Evolutionary conservation across 2,888 invertebrate species (phyloP), one percentile per base, ranked within the genome.

Genomic region (Empis stercorea): DNA sequence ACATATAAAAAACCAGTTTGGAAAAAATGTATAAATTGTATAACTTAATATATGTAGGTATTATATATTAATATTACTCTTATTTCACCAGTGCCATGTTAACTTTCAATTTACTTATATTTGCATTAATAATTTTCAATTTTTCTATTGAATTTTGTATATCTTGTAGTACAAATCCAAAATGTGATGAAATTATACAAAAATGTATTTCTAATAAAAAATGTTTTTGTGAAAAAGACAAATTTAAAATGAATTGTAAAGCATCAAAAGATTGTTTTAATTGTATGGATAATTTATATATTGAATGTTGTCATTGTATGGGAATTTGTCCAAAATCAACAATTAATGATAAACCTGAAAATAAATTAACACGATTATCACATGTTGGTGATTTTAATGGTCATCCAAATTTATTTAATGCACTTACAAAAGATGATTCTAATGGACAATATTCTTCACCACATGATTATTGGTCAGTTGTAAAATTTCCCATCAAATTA

Each of bases 281-380:
- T 59, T 94, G 93, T 62, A 75, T 93, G 47, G 83, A 82, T 55
- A 80, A 83, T 59, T 73, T 89, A 30, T 92, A 87, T 68, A 80
- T 79, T 50, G 89, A 92, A 66, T 93, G 93, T 46, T 49, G 48
- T 45, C 27, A 43, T 40, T 49, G 48, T 17, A 13, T 46, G 14
- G 38, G 27, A 10, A 14, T 46, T 11, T 91, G 91, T 63, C 86
- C 87, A 0, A 81, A 83, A 60, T 81, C 82, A 2, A 83, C 83
- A 57, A 75, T 78, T 56, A 39, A 27, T 10, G 17, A 16, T 3
- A 34, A 32, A 20, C 11, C 16, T 15, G 80, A 83, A 3, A 76
- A 77, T 54, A 80, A 40, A 20, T 40, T 79, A 41, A 76, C 78
- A 27, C 65, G 73, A 56, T 82, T 84, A 59, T 87, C 87, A 39